Evolutionary conservation across 2,888 invertebrate species (phyloP).

Genomic region (Brachynemurus nebulosus): DNA sequence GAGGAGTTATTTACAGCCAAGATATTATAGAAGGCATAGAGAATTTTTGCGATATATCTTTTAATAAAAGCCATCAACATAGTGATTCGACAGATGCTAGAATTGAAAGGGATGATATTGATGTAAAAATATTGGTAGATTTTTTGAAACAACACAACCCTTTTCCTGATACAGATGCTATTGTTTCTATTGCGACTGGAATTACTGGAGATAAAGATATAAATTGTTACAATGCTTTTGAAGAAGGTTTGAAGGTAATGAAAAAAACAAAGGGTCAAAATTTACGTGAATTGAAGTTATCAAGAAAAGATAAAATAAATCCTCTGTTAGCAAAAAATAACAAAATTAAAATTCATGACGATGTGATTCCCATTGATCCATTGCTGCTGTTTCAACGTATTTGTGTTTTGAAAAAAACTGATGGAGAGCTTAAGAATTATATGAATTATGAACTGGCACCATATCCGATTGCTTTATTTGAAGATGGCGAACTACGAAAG

Average conservation of each 20-base stretch:
- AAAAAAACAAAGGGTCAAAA: too few relatives aligned
- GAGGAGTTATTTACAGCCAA: not conserved
- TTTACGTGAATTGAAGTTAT: too few relatives aligned
- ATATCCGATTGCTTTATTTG: slow-evolving; percentile 10
- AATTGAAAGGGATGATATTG: slow-evolving; percentile 9
- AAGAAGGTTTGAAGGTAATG: slow-evolving; percentile 10
- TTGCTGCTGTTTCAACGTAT: too few relatives aligned
- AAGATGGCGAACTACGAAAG: slow-evolving; percentile 11
- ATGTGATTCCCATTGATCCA: too few relatives aligned
- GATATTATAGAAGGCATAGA: slow-evolving; percentile 8
- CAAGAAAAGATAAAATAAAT: too few relatives aligned
- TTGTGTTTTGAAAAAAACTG: too few relatives aligned
- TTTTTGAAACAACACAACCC: slow-evolving; percentile 13
- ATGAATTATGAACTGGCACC: slow-evolving; percentile 14
- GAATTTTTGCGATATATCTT: slow-evolving; percentile 7
- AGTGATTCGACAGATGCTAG: slow-evolving; percentile 9
- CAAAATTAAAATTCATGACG: too few relatives aligned
- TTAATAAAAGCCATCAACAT: slow-evolving; percentile 10
- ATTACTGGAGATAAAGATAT: slow-evolving; percentile 13
- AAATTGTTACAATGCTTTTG: slow-evolving; percentile 14
- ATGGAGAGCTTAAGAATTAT: too few relatives aligned
- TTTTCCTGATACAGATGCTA: slow-evolving; percentile 13
- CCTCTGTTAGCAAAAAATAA: too few relatives aligned
- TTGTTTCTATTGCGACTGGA: slow-evolving; percentile 16
- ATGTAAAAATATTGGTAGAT: slow-evolving; percentile 9